Evolutionary conservation across 2,797 vertebrate species (phyloP), one percentile per base, ranked within the genome.

Genomic region (Erpetoichthys calabaricus): DNA sequence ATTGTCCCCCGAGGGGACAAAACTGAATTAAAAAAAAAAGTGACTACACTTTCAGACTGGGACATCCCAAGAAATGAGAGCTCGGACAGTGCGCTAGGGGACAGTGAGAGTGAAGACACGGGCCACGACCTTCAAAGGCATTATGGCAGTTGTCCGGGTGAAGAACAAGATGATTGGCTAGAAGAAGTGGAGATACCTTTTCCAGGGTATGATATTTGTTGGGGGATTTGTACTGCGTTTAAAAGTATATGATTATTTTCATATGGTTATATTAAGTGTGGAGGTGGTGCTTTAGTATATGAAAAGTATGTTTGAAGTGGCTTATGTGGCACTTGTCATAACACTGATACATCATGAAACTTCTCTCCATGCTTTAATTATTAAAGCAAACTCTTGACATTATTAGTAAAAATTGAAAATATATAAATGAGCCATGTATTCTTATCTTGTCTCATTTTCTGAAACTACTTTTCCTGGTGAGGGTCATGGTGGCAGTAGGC

Each of bases 1-100:
- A 72, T 75, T 0, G 58, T 88, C 75, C 86, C 85, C 63, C 83
- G 78, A 73, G 87, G 80, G 68, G 87, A 83, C 65, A 74, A 76
- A 72, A 85, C 79, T 70, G 87, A 80, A 50, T 62, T 80, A 73
- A 91, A 89, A 69, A 84, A 81, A 72, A 92, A 91, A 67, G 74
- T 57, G 0, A 62, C 69, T 47, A 76, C 81, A 0, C 72, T 85
- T 65, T 82, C 77, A 47, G 96, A 98, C 62, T 97, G 92, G 91
- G 96, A 99, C 80, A 98, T 99, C 78, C 96, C 96, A 42, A 89
- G 96, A 73, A 99, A 98, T 50, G 96, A 97, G 84, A 99, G 96
- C 79, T 97, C 93, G 43, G 96, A 99, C 66, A 99, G 96, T 56
- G 95, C 95, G 4, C 80, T 99, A 61, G 96, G 96, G n/a, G 96